Evolutionary conservation across 2,113 vertebrate genomes (phyloP), one percentile per base, ranked within the genome.

Genomic region (Setophaga coronata): DNA sequence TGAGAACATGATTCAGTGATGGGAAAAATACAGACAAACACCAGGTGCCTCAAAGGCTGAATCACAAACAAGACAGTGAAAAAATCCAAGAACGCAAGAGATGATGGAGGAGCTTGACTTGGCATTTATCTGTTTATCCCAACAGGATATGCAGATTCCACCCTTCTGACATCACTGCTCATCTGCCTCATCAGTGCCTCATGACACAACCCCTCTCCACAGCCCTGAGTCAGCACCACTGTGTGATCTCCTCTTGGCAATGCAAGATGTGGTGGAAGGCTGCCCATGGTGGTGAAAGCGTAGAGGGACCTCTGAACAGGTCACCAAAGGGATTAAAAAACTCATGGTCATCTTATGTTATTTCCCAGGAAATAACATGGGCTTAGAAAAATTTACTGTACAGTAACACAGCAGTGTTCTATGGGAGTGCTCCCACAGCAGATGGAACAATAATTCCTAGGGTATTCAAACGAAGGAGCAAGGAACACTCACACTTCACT

Each of bases 91-190:
- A 89, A 93, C 0, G 1, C n/a, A 71, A 60, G 25, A 80, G 80
- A 62, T 85, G n/a, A 57, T 83, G 72, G 51, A 93, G 67, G 53
- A 74, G 47, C 72, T 94, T 12, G 3, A 50, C 80, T 89, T 81
- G 69, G 76, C 10, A 3, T 92, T 90, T 34, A 21, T 42, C 45
- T 48, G 14, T 76, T 92, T 93, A 81, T 92, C 78, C 67, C 92
- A 92, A 69, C 65, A 94, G 87, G 51, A 80, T 89, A 83, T 58
- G 72, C 58, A 88, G 72, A 95, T 95, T 89, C 90, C 90, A 4
- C 40, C 56, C 76, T 89, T 36, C 12, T 89, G 88, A 62, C 80
- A 88, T 94, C 93, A 90, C 62, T 38, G 62, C 66, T 93, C 78
- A 88, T 82, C 71, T 80, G 0, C 47, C 66, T 83, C 85, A 92